phyloP scores from a whole-genome alignment of 2,797 vertebrate genomes.

The Eulemur coronatus region DNA sequence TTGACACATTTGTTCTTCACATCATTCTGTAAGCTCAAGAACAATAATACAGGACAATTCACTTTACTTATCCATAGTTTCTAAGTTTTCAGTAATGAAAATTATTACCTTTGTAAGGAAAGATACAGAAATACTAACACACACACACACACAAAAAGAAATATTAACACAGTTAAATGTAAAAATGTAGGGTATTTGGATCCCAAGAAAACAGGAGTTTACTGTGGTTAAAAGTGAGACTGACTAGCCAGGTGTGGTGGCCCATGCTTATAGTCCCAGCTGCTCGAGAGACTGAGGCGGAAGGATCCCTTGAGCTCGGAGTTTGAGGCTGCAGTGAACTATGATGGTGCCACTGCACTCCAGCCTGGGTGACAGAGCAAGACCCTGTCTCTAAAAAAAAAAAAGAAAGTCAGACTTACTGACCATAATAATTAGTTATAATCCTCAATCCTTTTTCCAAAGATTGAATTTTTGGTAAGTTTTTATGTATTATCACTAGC shows the following conservation, averaged over 20 bases:
- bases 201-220: neutral
- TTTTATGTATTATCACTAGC: neutral
- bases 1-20: neutral
- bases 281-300: neutral
- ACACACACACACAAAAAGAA: no score
- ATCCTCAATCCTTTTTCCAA: neutral
- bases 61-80: conserved; percentile 9
- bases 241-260: neutral
- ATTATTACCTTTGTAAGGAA: neutral
- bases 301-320: no score
- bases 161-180: neutral
- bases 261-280: neutral
- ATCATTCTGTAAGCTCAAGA: neutral
- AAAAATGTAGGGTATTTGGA: neutral
- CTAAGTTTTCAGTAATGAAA: conserved; percentile 5
- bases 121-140: conserved; percentile 5
- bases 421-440: neutral
- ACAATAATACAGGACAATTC: neutral
- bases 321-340: no score
- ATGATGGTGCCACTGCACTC: no score
- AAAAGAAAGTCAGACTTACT: neutral
- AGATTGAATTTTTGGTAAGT: neutral
- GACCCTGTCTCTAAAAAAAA: neutral
- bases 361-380: neutral
- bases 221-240: neutral